Percentiles rank a stretch among this genome's conserved stretches.
Conservation (phyloP, 2,797 vertebrate species). For the Parauchenoglanis punctatus region DNA sequence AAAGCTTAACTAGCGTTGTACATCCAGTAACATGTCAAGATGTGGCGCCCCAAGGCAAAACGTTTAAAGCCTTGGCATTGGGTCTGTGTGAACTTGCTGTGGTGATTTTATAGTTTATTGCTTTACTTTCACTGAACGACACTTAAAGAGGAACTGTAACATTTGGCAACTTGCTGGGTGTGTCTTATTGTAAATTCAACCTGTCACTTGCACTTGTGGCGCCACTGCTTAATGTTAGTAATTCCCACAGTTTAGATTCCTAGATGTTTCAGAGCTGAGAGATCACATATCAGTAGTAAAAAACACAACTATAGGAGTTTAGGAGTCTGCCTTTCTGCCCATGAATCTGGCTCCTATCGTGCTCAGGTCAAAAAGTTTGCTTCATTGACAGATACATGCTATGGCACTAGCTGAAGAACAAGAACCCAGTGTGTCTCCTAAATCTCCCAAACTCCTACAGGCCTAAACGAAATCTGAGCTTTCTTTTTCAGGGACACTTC, state of each 20-base stretch:
- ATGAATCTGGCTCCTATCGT: slow-evolving; percentile 67
- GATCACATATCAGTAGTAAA: slow-evolving; percentile 67
- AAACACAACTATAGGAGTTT: slow-evolving; percentile 55
- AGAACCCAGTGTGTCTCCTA: slow-evolving; percentile 62
- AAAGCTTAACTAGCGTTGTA: slow-evolving; percentile 7
- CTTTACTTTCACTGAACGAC: slow-evolving; percentile 34
- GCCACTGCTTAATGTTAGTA: slow-evolving; percentile 57
- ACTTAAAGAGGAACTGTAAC: slow-evolving; percentile 31
- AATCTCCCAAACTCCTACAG: slow-evolving; percentile 63
- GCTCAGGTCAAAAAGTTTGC: slow-evolving; percentile 57
- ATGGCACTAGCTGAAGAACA: slow-evolving; percentile 59
- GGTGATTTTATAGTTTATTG: slow-evolving; percentile 46
- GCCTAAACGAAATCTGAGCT: slow-evolving; percentile 64
- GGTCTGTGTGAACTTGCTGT: slow-evolving; percentile 37
- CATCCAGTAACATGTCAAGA: neutral
- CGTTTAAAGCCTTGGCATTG: slow-evolving; percentile 15
- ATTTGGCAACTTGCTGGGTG: slow-evolving; percentile 16
- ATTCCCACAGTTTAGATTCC: slow-evolving; percentile 64
- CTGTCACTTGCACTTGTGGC: slow-evolving; percentile 51
- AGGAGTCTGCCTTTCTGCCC: slow-evolving; percentile 60
- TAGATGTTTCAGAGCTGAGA: slow-evolving; percentile 62
- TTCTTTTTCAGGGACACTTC: slow-evolving; percentile 60
- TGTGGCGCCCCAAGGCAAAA: neutral
- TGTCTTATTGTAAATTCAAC: slow-evolving; percentile 46
- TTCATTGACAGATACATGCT: slow-evolving; percentile 59